Evolutionary conservation across 2,113 vertebrate species (phyloP).

Genomic region (Rhombomys opimus): DNA sequence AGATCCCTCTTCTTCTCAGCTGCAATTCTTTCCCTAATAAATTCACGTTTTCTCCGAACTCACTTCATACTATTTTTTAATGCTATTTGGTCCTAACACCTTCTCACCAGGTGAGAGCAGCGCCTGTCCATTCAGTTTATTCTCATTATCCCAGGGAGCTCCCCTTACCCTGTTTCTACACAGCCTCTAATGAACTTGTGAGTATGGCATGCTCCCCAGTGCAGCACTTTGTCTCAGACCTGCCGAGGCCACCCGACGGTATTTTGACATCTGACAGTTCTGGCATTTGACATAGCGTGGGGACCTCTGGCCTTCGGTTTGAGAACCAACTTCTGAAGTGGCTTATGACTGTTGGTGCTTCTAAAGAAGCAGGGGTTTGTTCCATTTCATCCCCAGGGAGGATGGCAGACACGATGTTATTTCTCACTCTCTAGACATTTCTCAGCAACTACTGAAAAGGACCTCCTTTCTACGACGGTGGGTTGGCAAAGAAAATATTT

Average conservation of each 20-base stretch:
- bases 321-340: slow-evolving; percentile 20
- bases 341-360: not conserved
- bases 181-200: not conserved
- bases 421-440: not conserved
- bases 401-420: not conserved
- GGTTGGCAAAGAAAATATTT: slow-evolving; percentile 54
- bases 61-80: not conserved
- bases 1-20: not conserved
- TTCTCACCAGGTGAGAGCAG: not conserved
- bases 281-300: not conserved
- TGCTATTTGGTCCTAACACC: not conserved
- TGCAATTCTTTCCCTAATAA: not conserved
- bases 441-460: slow-evolving; percentile 5
- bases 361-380: not conserved
- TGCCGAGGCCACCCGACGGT: not conserved
- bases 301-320: not conserved
- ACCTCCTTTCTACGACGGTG: not conserved
- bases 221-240: not conserved
- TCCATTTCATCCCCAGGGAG: not conserved
- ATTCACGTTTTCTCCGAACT: not conserved
- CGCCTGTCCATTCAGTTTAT: not conserved
- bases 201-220: not conserved
- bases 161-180: not conserved
- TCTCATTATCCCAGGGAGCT: not conserved
- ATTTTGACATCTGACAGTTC: not conserved